Conservation (phyloP, 2,888 invertebrate genomes). For the Glomeris marginata region DNA sequence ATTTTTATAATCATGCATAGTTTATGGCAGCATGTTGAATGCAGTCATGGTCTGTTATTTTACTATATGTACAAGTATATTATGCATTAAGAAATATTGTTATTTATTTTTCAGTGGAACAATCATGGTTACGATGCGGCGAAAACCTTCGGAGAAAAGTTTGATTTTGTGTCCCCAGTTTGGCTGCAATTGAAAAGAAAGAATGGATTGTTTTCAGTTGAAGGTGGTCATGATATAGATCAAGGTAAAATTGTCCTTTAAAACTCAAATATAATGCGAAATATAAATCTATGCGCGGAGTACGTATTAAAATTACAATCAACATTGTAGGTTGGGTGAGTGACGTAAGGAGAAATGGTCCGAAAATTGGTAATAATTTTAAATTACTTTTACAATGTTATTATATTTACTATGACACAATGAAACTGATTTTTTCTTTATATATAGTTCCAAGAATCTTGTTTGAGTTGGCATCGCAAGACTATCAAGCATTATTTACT, state of each 20-base stretch:
- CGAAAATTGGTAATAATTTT: constrained; percentile 25
- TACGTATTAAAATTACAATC: constrained; percentile 46
- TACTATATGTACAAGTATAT: too few species aligned
- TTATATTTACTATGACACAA: background rate
- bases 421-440: constrained; percentile 13
- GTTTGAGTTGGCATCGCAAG: constrained; percentile 72
- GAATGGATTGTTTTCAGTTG: constrained; percentile 40
- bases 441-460: constrained; percentile 70
- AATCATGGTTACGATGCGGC: constrained; percentile 84
- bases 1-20: too few species aligned
- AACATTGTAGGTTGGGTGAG: constrained; percentile 3
- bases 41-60: too few species aligned
- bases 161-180: constrained; percentile 81
- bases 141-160: constrained; percentile 69
- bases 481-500: constrained; percentile 54
- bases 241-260: constrained; percentile 23
- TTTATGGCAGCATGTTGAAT: too few species aligned
- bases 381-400: constrained; percentile 7
- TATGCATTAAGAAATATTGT: too few species aligned
- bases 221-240: constrained; percentile 36
- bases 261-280: constrained; percentile 18
- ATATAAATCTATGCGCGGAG: constrained; percentile 59
- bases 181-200: constrained; percentile 74
- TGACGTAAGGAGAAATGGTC: constrained; percentile 22
- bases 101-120: constrained; percentile 62